Conservation (phyloP, 2,113 vertebrate genomes). For the Psittacula cyanocephala region DNA sequence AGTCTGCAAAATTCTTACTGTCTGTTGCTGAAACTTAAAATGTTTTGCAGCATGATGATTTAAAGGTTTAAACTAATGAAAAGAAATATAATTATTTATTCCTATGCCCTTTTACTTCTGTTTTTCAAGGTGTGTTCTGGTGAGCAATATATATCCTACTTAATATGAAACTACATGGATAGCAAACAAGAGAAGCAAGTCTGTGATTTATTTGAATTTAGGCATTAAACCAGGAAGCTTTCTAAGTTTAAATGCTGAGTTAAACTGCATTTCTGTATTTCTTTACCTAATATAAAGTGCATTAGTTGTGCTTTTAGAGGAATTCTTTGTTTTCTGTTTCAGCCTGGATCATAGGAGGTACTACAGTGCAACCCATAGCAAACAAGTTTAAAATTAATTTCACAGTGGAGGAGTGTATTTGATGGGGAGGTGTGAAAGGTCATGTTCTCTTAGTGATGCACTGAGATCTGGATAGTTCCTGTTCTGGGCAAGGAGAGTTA, state of each 20-base stretch:
- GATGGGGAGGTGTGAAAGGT: background rate
- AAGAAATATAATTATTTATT: background rate
- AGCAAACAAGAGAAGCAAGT: background rate
- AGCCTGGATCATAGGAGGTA: background rate
- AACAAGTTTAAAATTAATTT: background rate
- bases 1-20: no score
- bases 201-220: background rate
- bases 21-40: background rate
- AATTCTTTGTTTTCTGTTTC: background rate
- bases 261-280: background rate
- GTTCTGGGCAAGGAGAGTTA: background rate
- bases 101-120: background rate
- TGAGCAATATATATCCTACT: background rate
- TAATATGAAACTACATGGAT: background rate
- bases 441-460: background rate
- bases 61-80: background rate
- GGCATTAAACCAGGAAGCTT: conserved; percentile 3
- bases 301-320: background rate
- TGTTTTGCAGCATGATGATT: background rate
- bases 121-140: background rate
- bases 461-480: background rate
- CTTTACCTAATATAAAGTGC: background rate
- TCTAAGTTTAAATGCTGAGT: background rate
- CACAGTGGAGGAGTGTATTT: background rate
- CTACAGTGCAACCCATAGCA: background rate